A percentile compares a stretch with the other conserved stretches of the same genome.
phyloP scores from a whole-genome alignment of 2,113 vertebrate species.

The Hippocampus abdominalis region DNA sequence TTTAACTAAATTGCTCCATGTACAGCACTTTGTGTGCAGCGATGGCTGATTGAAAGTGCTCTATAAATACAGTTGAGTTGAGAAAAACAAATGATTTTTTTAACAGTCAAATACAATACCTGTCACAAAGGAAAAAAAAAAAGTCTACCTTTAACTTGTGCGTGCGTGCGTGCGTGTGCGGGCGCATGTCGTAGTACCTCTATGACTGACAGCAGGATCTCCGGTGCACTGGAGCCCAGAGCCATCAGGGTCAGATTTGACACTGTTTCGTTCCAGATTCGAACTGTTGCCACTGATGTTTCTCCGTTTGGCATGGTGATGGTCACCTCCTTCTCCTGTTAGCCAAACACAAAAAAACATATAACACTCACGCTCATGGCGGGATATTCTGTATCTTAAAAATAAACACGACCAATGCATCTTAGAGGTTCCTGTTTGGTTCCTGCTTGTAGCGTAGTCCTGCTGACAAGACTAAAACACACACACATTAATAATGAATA shows the following conservation, averaged over 20 bases:
- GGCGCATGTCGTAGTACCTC: conserved; percentile 66
- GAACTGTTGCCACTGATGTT: conserved; percentile 87
- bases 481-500: neutral
- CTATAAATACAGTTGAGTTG: too few relatives aligned
- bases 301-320: conserved; percentile 94
- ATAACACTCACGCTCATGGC: too few relatives aligned
- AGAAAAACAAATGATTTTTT: too few relatives aligned
- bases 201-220: conserved; percentile 92
- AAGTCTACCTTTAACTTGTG: neutral
- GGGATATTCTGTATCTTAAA: neutral
- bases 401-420: neutral
- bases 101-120: too few relatives aligned
- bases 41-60: too few relatives aligned
- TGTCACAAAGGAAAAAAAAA: too few relatives aligned
- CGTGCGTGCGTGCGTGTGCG: conserved; percentile 14
- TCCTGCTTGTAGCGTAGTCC: neutral
- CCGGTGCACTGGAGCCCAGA: conserved; percentile 88
- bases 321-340: conserved; percentile 94
- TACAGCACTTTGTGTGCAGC: too few relatives aligned
- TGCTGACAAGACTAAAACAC: neutral
- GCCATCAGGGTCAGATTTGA: conserved; percentile 96
- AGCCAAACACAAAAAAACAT: too few relatives aligned
- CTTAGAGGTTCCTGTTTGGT: neutral
- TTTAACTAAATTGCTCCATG: too few relatives aligned
- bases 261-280: conserved; percentile 97